Percentiles rank a stretch among this genome's conserved stretches.
These are phyloP conservation scores for Ectemnius continuus DNA, from an alignment of 2,888 invertebrate species.

Conservation along the genomic window DNA sequence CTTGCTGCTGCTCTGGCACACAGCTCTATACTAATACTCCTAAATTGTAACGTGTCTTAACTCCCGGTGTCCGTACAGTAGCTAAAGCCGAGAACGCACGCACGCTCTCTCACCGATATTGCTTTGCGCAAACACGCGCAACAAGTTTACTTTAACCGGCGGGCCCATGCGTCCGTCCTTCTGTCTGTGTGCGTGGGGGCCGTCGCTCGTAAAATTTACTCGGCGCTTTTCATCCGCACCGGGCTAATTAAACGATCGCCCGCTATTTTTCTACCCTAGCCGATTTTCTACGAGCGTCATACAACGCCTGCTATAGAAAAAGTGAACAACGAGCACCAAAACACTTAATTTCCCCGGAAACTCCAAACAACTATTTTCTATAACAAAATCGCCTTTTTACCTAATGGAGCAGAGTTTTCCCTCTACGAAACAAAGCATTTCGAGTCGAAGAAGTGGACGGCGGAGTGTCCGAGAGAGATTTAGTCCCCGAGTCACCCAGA, in stretches of 20 bases:
- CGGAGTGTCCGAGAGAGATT: background rate
- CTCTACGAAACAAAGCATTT: background rate
- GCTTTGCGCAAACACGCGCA: constrained; percentile 52
- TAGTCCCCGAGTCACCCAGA: constrained; percentile 1
- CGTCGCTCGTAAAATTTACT: constrained; percentile 38
- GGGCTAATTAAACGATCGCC: constrained; percentile 39
- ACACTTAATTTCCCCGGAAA: too few species aligned
- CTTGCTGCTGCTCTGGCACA: too few species aligned
- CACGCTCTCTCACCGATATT: constrained; percentile 27
- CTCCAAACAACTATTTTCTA: too few species aligned
- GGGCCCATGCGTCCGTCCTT: too few species aligned
- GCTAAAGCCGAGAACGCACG: constrained; percentile 27
- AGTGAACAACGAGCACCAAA: too few species aligned
- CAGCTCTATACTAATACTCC: constrained; percentile 10
- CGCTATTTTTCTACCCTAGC: constrained; percentile 17
- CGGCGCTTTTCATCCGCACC: constrained; percentile 15
- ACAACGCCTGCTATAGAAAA: too few species aligned
- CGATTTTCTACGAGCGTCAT: too few species aligned
- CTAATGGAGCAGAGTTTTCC: too few species aligned
- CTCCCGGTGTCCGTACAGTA: background rate
- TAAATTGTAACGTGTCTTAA: constrained; percentile 5
- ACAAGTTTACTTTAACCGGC: constrained; percentile 51
- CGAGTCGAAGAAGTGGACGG: background rate
- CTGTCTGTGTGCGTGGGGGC: background rate
- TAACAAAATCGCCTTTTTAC: too few species aligned